Conservation (phyloP, 1,140 invertebrate genomes). For the Procambarus virginalis region DNA sequence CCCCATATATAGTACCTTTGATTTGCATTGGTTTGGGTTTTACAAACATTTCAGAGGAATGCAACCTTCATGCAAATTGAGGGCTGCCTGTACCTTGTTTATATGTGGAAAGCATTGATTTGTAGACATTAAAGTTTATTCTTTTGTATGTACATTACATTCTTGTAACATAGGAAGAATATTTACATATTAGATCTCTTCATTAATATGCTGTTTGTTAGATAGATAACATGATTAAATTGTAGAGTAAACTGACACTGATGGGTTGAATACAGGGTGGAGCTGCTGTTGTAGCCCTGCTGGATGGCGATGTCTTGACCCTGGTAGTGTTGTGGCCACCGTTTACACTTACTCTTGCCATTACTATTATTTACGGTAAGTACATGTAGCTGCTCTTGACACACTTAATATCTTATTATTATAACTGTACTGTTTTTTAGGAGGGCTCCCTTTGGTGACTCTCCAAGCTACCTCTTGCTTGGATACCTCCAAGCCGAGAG, state of each 20-base stretch:
- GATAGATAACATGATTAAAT: neutral
- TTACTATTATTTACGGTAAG: conserved; percentile 60
- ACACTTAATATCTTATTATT: neutral
- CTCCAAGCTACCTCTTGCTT: too few species aligned
- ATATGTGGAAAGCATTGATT: neutral
- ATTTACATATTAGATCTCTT: neutral
- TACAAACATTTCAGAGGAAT: too few species aligned
- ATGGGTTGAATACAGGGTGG: conserved; percentile 38
- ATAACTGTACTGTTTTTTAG: neutral
- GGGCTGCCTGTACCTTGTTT: neutral
- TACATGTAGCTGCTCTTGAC: neutral
- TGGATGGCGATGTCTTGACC: conserved; percentile 50
- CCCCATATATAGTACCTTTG: too few species aligned
- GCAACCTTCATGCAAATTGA: too few species aligned
- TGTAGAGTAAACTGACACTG: neutral
- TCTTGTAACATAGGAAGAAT: neutral
- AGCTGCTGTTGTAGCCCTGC: conserved; percentile 39
- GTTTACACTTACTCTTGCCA: conserved; percentile 60
- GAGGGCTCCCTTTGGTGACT: too few species aligned
- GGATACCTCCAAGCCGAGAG: too few species aligned
- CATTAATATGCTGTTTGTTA: neutral
- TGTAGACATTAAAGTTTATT: neutral
- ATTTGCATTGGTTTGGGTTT: too few species aligned
- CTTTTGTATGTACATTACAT: conserved; percentile 5
- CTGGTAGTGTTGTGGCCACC: conserved; percentile 60